Conservation (phyloP, 1,140 invertebrate species). For the Teleopsis dalmanni region DNA sequence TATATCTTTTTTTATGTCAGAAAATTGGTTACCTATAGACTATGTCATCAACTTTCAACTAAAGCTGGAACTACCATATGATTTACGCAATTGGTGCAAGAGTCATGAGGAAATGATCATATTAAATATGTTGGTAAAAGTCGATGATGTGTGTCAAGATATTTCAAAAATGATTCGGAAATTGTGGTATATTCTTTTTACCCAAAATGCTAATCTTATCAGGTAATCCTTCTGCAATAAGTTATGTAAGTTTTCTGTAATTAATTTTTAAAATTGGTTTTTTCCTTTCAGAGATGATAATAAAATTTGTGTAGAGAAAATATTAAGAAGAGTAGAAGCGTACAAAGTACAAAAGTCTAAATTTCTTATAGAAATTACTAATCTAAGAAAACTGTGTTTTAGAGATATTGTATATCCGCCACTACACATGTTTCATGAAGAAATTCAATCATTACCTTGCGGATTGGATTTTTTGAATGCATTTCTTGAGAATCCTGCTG, state of each 20-base stretch:
- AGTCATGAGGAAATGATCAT: neutral
- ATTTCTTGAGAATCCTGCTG: conserved; percentile 5
- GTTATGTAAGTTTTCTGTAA: neutral
- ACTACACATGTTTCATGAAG: conserved; percentile 5
- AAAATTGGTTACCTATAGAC: conserved; percentile 12
- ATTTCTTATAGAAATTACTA: conserved; percentile 10
- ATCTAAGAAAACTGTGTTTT: conserved; percentile 6
- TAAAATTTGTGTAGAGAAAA: conserved; percentile 4
- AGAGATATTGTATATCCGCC: conserved; percentile 11
- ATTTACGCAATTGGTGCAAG: neutral
- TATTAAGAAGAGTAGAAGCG: neutral
- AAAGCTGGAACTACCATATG: conserved; percentile 5
- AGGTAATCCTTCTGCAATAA: conserved; percentile 10
- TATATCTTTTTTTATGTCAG: conserved; percentile 4
- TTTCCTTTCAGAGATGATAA: conserved; percentile 7
- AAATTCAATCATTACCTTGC: conserved; percentile 7
- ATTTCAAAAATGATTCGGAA: neutral
- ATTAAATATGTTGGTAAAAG: conserved; percentile 1
- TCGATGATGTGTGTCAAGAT: conserved; percentile 3
- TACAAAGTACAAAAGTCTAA: conserved; percentile 1
- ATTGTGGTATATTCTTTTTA: conserved; percentile 4
- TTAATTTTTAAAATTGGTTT: neutral
- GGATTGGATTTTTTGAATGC: conserved; percentile 8
- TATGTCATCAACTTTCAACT: conserved; percentile 10
- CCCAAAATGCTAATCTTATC: conserved; percentile 4